Conservation (phyloP, 2,888 invertebrate species). For the Lepas anatifera region DNA sequence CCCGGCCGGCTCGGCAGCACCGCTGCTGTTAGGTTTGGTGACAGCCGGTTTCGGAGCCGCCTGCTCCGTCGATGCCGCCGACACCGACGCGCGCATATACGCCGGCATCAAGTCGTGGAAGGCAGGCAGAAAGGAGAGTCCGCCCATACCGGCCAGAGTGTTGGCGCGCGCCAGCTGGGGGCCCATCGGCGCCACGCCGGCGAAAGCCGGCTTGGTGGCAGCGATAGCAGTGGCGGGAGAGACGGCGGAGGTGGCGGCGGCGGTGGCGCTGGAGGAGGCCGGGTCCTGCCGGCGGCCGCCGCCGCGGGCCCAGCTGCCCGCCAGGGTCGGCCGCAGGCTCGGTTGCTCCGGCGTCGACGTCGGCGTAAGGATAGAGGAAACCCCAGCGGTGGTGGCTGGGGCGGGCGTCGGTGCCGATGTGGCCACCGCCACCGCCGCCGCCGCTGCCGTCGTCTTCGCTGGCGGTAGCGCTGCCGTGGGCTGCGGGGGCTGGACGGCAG, state of each 20-base stretch:
- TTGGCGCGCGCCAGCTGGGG: too few species aligned
- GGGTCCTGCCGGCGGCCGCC: not conserved
- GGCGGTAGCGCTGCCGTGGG: not conserved
- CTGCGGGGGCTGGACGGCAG: not conserved
- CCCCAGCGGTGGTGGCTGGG: too few species aligned
- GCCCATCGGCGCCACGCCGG: not conserved
- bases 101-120: slow-evolving; percentile 7
- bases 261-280: not conserved
- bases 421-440: not conserved
- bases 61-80: not conserved
- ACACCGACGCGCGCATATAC: not conserved
- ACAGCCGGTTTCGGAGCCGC: not conserved
- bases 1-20: not conserved
- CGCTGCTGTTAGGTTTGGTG: not conserved
- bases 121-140: not conserved
- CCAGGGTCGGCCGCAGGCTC: not conserved
- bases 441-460: not conserved
- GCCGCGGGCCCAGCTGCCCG: slow-evolving; percentile 2
- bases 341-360: not conserved
- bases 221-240: not conserved
- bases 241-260: not conserved
- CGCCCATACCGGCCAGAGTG: not conserved
- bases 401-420: not conserved
- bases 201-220: not conserved
- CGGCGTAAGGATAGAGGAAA: not conserved